Conservation (phyloP, 2,888 invertebrate genomes). For the Miltochrista miniata region DNA sequence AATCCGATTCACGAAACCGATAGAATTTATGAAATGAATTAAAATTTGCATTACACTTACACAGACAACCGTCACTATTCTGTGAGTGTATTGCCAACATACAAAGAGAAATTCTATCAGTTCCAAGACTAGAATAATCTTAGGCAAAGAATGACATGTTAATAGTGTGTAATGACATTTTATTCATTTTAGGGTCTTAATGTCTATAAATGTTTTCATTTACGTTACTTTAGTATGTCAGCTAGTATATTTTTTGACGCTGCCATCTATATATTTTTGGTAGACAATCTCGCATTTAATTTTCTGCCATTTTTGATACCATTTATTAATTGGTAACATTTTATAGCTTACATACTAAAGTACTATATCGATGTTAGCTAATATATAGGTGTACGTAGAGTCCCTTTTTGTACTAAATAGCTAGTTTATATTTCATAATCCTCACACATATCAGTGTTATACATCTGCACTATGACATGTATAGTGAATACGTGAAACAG, state of each 20-base stretch:
- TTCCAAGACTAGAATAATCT: neutral
- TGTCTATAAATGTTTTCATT: constrained; percentile 29
- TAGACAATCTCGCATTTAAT: too few species aligned
- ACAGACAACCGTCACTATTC: neutral
- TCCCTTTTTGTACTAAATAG: constrained; percentile 27
- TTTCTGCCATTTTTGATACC: too few species aligned
- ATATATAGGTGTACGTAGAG: constrained; percentile 35
- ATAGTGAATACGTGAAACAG: constrained; percentile 9
- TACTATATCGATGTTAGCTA: constrained; percentile 47
- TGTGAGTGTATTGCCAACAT: neutral
- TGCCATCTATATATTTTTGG: neutral
- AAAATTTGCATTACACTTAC: too few species aligned
- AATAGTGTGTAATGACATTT: constrained; percentile 21
- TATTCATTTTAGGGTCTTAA: constrained; percentile 19
- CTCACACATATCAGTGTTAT: constrained; percentile 11
- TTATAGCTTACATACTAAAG: constrained; percentile 42
- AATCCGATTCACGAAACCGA: too few species aligned
- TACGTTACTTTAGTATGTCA: constrained; percentile 40
- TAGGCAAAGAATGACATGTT: neutral
- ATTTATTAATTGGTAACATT: constrained; percentile 5
- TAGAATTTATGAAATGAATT: too few species aligned
- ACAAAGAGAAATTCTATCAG: neutral
- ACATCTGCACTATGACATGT: constrained; percentile 17
- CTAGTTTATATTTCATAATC: constrained; percentile 16
- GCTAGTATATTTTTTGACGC: constrained; percentile 12